Evolutionary conservation across 2,797 vertebrate species (phyloP).

Genomic region (Pipistrellus kuhlii): DNA sequence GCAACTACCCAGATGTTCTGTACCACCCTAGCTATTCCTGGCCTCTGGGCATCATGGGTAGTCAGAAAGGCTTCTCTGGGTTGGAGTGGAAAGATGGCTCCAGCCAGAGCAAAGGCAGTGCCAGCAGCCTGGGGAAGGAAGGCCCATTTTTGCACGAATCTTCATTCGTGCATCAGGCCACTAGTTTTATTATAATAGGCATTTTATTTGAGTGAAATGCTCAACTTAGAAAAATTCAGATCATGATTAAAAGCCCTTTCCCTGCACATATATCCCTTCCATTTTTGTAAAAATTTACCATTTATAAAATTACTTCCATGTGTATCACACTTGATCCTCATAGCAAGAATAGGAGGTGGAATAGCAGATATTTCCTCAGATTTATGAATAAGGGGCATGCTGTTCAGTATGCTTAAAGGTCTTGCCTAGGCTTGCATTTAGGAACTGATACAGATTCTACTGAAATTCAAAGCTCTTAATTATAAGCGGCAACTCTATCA

Average conservation of each 20-base stretch:
- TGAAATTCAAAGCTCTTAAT: neutral
- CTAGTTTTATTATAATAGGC: neutral
- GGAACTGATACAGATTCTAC: neutral
- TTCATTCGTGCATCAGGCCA: too few relatives aligned
- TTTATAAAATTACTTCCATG: slow-evolving; percentile 2
- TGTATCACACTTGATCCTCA: neutral
- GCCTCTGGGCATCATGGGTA: too few relatives aligned
- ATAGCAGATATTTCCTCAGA: neutral
- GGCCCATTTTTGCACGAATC: too few relatives aligned
- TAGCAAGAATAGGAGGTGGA: neutral
- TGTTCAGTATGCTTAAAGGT: neutral
- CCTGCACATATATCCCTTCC: neutral
- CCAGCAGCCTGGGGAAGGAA: too few relatives aligned
- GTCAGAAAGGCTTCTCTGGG: too few relatives aligned
- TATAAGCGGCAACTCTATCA: neutral
- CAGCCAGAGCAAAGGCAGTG: too few relatives aligned
- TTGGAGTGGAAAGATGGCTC: too few relatives aligned
- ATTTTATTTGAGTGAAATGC: neutral
- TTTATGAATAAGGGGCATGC: neutral
- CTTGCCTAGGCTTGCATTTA: neutral
- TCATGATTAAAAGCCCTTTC: neutral
- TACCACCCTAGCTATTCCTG: too few relatives aligned
- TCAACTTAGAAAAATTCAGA: neutral
- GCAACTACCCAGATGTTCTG: too few relatives aligned
- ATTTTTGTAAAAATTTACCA: neutral